These are phyloP conservation scores for Dreissena rostriformis DNA, from an alignment of 1,140 invertebrate species.

Conservation along the genomic window DNA sequence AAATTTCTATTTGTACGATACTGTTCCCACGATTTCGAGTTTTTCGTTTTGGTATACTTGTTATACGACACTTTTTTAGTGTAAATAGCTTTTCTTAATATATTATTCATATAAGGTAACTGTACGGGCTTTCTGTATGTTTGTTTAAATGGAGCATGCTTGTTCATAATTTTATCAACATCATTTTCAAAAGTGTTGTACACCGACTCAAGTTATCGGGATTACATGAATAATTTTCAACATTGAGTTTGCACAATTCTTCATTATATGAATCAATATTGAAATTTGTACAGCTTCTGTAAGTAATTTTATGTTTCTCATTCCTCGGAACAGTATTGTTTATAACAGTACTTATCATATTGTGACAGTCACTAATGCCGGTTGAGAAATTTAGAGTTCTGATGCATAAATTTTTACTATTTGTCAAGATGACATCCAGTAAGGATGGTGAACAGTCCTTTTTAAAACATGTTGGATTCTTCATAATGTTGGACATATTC, in stretches of 20 bases:
- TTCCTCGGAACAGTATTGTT: neutral
- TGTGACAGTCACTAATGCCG: conserved; percentile 41
- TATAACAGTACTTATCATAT: conserved; percentile 27
- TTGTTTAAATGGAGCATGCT: conserved; percentile 3
- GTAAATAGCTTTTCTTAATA: conserved; percentile 4
- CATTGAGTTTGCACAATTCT: neutral
- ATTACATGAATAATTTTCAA: neutral
- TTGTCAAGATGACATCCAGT: conserved; percentile 43
- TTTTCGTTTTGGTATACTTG: neutral
- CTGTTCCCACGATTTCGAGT: neutral
- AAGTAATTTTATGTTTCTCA: neutral
- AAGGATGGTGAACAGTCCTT: conserved; percentile 41
- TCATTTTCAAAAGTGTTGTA: neutral
- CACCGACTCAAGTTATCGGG: neutral
- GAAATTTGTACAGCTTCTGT: neutral
- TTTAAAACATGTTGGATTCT: conserved; percentile 29
- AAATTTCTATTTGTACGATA: conserved; percentile 2
- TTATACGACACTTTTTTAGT: neutral
- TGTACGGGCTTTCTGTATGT: neutral
- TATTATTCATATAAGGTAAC: neutral
- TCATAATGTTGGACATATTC: conserved; percentile 1
- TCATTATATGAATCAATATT: conserved; percentile 1
- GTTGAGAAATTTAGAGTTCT: conserved; percentile 34
- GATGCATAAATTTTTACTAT: neutral
- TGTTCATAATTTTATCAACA: neutral